phyloP scores from a whole-genome alignment of 1,140 invertebrate genomes.

The Centruroides vittatus region DNA sequence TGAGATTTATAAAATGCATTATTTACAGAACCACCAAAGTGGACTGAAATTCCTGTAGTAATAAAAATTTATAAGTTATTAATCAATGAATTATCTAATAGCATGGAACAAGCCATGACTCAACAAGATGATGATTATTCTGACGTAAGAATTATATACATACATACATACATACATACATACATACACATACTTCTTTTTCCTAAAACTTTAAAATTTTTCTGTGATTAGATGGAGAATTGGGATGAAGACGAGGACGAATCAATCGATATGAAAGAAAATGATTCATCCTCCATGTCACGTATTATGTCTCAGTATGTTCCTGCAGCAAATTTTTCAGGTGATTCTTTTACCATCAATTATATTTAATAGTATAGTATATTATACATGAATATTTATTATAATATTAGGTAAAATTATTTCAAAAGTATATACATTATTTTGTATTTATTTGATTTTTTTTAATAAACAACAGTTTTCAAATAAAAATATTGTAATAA shows the following conservation, averaged over 20 bases:
- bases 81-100: slow-evolving; percentile 38
- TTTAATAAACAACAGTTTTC: background rate
- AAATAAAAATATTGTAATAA: too few species aligned
- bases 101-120: slow-evolving; percentile 31
- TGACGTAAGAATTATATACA: slow-evolving; percentile 4
- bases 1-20: background rate
- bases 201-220: background rate
- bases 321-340: slow-evolving; percentile 1
- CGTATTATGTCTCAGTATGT: background rate
- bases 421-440: background rate
- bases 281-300: background rate
- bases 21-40: slow-evolving; percentile 32
- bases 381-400: too few species aligned
- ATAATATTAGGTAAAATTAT: background rate
- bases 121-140: slow-evolving; percentile 24
- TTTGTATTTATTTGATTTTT: background rate
- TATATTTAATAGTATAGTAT: too few species aligned
- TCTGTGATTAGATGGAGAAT: background rate
- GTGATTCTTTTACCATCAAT: background rate
- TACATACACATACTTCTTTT: background rate
- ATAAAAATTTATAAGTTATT: slow-evolving; percentile 46
- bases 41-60: slow-evolving; percentile 39
- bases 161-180: too few species aligned
- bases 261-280: background rate
- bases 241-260: background rate